These are phyloP conservation scores for Anoplolepis gracilipes DNA, from an alignment of 1,140 invertebrate species.

Conservation along the genomic window DNA sequence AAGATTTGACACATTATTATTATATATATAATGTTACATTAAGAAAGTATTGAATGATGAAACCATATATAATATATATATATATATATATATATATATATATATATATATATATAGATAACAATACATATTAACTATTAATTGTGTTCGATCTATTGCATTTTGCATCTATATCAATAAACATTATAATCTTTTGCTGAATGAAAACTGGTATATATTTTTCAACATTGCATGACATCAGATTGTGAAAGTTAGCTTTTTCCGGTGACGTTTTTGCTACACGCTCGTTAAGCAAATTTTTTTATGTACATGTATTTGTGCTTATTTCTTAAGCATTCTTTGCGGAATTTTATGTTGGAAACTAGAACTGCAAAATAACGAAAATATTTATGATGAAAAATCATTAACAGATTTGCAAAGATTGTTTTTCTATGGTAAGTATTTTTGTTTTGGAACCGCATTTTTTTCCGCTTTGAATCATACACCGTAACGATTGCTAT, in stretches of 20 bases:
- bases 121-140: not conserved
- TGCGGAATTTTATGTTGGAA: no score
- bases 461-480: not conserved
- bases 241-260: slow-evolving; percentile 50
- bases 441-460: not conserved
- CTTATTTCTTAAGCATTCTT: slow-evolving; percentile 3
- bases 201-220: not conserved
- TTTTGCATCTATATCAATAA: not conserved
- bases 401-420: not conserved
- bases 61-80: no score
- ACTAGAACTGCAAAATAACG: no score
- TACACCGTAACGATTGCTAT: not conserved
- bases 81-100: no score
- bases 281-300: slow-evolving; percentile 26
- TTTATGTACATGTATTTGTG: not conserved
- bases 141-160: not conserved
- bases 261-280: slow-evolving; percentile 8
- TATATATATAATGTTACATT: no score
- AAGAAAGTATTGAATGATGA: not conserved
- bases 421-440: no score
- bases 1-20: not conserved
- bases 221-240: not conserved
- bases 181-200: slow-evolving; percentile 4
- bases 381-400: no score
- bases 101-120: not conserved